A percentile compares a stretch with the other conserved stretches of the same genome.
phyloP scores from a whole-genome alignment of 2,888 invertebrate species.

The Pycnomerus fuliginosus region DNA sequence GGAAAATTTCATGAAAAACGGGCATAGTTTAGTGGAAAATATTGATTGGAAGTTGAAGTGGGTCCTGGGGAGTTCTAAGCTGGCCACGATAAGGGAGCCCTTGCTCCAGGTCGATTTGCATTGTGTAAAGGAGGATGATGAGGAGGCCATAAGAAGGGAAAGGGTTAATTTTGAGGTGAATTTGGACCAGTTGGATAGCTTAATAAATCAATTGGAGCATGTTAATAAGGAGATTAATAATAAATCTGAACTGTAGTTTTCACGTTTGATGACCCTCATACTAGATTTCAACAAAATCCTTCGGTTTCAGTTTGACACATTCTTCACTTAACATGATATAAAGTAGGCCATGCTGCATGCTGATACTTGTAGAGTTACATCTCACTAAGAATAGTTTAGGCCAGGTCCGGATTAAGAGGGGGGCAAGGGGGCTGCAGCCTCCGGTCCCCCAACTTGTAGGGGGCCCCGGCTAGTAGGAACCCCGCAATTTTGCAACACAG shows the following conservation, averaged over 20 bases:
- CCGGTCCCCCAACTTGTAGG: no score
- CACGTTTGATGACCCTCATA: no score
- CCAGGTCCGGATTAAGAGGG: no score
- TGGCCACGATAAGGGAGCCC: constrained; percentile 53
- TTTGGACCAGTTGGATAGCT: constrained; percentile 41
- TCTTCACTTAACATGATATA: no score
- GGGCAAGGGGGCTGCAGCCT: no score
- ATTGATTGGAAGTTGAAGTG: constrained; percentile 59
- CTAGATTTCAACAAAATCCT: no score
- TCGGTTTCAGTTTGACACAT: no score
- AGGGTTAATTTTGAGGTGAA: constrained; percentile 48
- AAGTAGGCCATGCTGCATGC: no score
- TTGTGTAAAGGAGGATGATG: constrained; percentile 33
- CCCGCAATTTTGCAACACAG: no score
- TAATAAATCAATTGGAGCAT: constrained; percentile 38
- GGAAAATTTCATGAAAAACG: constrained; percentile 43
- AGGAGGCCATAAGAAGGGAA: constrained; percentile 22
- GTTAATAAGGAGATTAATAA: constrained; percentile 10
- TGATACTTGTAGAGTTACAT: no score
- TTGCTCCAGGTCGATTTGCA: constrained; percentile 54
- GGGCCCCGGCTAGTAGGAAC: no score
- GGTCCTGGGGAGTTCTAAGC: constrained; percentile 56
- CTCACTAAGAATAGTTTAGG: no score
- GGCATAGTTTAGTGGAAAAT: constrained; percentile 49
- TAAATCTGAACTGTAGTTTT: background rate